These are phyloP conservation scores for Burhinus bistriatus DNA, from an alignment of 2,113 vertebrate genomes.

Conservation along the genomic window DNA sequence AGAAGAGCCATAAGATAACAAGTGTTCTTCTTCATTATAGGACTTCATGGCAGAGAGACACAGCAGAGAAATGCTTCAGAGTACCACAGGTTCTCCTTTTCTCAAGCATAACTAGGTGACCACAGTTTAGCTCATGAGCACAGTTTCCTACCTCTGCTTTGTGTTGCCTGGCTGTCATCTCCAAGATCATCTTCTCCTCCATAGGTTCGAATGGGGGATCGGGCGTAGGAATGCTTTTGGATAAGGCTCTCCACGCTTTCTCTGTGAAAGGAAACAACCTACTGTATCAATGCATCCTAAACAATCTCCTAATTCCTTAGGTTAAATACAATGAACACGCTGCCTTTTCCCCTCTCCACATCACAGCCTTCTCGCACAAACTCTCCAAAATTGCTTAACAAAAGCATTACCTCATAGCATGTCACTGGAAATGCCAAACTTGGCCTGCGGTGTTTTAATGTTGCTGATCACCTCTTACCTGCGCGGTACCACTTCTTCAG, in stretches of 20 bases:
- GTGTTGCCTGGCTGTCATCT: conserved; percentile 87
- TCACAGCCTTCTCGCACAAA: neutral
- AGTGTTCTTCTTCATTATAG: neutral
- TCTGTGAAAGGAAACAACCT: conserved; percentile 68
- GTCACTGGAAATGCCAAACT: neutral
- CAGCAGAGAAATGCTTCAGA: neutral
- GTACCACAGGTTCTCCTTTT: neutral
- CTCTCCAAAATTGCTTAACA: neutral
- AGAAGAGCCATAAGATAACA: neutral
- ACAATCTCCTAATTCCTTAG: neutral
- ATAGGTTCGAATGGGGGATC: conserved; percentile 95
- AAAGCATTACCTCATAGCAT: neutral
- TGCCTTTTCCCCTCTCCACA: neutral
- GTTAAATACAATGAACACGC: neutral
- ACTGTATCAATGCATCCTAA: neutral
- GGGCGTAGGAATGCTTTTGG: conserved; percentile 98
- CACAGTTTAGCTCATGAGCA: neutral
- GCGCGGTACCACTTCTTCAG: neutral
- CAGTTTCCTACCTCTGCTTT: conserved; percentile 81
- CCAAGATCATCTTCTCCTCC: conserved; percentile 90
- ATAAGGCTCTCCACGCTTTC: conserved; percentile 98
- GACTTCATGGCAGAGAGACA: neutral
- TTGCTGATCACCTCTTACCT: neutral
- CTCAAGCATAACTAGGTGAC: neutral
- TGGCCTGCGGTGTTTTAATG: neutral